Percentiles rank a stretch among this genome's conserved stretches.
These are phyloP conservation scores for Oxyruncus cristatus DNA, from an alignment of 2,113 vertebrate species.

Conservation along the genomic window DNA sequence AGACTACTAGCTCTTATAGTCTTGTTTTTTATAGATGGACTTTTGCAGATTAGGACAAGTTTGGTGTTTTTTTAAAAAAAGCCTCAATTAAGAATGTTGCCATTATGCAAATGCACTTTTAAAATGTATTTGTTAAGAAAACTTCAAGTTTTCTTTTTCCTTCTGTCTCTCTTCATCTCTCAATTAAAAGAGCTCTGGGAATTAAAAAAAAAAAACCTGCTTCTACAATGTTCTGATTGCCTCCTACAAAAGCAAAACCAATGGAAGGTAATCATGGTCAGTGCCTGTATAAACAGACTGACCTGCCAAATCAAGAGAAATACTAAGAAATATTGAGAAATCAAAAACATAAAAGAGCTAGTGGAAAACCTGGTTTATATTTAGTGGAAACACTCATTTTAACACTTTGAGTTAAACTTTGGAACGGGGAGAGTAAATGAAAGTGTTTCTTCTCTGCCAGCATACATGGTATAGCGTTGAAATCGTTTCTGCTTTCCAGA, in stretches of 20 bases:
- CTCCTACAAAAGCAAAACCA: constrained; percentile 6
- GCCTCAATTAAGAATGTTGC: background rate
- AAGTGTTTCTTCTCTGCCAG: background rate
- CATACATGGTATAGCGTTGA: background rate
- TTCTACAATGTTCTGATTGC: background rate
- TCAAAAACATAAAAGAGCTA: constrained; percentile 7
- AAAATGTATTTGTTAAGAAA: background rate
- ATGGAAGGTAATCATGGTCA: background rate
- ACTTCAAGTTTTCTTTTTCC: background rate
- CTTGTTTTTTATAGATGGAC: background rate
- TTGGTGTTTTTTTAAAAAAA: background rate
- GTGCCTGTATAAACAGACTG: background rate
- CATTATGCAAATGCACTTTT: background rate
- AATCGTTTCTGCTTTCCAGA: background rate
- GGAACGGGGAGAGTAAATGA: background rate
- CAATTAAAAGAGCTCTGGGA: background rate
- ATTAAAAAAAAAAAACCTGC: background rate
- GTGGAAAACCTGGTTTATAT: constrained; percentile 29
- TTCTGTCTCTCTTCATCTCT: background rate
- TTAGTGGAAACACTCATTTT: constrained; percentile 19
- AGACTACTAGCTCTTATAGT: background rate
- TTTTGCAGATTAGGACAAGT: background rate
- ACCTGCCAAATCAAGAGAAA: constrained; percentile 43
- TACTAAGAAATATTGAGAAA: constrained; percentile 37
- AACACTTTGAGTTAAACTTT: constrained; percentile 9